Conservation (phyloP, 2,113 vertebrate genomes). For the Paratilapia polleni region DNA sequence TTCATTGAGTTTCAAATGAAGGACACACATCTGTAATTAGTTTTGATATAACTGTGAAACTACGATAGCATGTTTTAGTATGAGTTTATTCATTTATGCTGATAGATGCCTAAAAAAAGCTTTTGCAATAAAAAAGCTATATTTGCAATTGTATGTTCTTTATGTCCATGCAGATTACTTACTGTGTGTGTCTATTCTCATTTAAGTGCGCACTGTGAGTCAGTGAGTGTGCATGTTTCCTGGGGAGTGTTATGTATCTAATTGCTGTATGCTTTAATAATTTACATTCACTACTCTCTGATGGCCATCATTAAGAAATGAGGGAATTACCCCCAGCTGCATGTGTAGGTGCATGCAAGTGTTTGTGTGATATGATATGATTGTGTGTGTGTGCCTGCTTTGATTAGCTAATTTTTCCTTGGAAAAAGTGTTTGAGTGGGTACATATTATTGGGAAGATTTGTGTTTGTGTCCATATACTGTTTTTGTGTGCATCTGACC, state of each 20-base stretch:
- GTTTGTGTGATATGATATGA: neutral
- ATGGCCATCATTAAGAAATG: conserved; percentile 70
- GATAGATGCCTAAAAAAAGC: neutral
- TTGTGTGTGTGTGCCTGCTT: neutral
- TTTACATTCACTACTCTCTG: conserved; percentile 62
- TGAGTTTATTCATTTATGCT: neutral
- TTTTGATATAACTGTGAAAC: conserved; percentile 15
- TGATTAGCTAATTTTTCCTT: neutral
- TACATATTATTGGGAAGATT: neutral
- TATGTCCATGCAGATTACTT: neutral
- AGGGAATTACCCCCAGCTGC: conserved; percentile 48
- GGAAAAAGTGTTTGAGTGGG: neutral
- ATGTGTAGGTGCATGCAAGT: neutral
- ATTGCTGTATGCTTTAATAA: conserved; percentile 75
- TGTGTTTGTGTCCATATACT: neutral
- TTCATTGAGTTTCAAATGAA: conserved; percentile 13
- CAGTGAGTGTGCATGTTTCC: conserved; percentile 30
- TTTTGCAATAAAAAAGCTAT: too few relatives aligned
- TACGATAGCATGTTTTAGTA: neutral
- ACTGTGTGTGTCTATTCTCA: neutral
- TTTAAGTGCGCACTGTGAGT: conserved; percentile 13
- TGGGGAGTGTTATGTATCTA: conserved; percentile 66
- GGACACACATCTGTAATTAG: conserved; percentile 21
- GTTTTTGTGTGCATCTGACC: neutral
- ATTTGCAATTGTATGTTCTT: neutral